Percentiles rank a stretch among this genome's conserved stretches.
phyloP scores from a whole-genome alignment of 2,888 invertebrate genomes.

The Dione juno region DNA sequence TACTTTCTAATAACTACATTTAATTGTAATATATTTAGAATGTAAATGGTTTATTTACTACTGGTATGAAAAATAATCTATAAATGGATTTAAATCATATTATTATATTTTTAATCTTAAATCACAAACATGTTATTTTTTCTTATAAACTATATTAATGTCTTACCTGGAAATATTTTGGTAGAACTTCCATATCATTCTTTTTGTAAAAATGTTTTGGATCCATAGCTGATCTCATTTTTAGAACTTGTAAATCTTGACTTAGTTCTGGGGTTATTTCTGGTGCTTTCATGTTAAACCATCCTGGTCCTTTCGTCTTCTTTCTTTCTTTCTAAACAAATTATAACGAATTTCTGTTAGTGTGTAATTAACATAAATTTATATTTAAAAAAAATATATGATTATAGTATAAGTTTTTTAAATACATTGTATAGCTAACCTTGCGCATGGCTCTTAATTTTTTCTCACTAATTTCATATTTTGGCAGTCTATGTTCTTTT shows the following conservation, averaged over 20 bases:
- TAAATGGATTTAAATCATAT: no score
- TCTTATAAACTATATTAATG: no score
- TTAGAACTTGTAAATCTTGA: slow-evolving; percentile 93
- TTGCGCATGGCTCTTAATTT: slow-evolving; percentile 82
- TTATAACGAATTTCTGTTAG: neutral
- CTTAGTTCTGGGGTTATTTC: slow-evolving; percentile 95
- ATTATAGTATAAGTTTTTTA: neutral
- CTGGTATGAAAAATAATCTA: no score
- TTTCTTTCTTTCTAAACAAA: slow-evolving; percentile 85
- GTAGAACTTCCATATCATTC: slow-evolving; percentile 92
- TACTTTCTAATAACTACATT: no score
- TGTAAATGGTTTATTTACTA: no score
- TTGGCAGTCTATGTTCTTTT: slow-evolving; percentile 83
- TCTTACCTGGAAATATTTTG: slow-evolving; percentile 95
- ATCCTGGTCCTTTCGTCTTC: slow-evolving; percentile 92
- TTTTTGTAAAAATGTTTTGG: slow-evolving; percentile 98
- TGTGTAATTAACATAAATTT: neutral
- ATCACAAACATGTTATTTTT: no score
- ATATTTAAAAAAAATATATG: neutral
- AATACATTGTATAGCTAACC: slow-evolving; percentile 61
- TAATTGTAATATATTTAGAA: no score
- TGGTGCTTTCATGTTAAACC: slow-evolving; percentile 95
- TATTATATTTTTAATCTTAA: no score
- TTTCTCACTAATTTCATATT: slow-evolving; percentile 83
- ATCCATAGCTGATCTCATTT: slow-evolving; percentile 96